Percentiles rank a stretch among this genome's conserved stretches.
Conservation (phyloP, 2,888 invertebrate species). For the Chydorus sphaericus region DNA sequence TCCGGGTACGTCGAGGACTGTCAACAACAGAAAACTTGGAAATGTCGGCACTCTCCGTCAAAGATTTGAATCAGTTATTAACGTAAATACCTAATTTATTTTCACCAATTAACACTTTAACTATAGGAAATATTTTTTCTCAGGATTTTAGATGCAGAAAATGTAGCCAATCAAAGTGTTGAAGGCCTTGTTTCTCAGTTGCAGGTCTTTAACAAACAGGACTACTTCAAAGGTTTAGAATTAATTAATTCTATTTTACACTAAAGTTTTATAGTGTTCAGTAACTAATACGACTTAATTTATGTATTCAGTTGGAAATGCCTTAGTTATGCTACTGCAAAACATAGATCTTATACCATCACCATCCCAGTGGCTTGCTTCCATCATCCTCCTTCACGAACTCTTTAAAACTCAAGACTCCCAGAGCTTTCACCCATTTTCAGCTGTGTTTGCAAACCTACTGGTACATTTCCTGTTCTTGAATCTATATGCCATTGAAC, state of each 20-base stretch:
- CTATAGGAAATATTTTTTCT: conserved; percentile 23
- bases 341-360: conserved; percentile 53
- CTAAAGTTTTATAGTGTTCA: neutral
- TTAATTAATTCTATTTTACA: conserved; percentile 22
- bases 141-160: conserved; percentile 57
- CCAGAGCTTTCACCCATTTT: conserved; percentile 52
- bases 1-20: neutral
- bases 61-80: neutral
- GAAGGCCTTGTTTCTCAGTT: conserved; percentile 60
- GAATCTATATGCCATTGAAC: conserved; percentile 7
- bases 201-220: conserved; percentile 58
- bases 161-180: conserved; percentile 54
- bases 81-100: neutral
- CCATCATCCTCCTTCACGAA: conserved; percentile 51
- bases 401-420: conserved; percentile 48
- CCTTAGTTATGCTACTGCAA: conserved; percentile 45
- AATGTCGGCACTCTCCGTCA: conserved; percentile 4
- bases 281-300: conserved; percentile 6
- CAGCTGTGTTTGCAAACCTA: conserved; percentile 49
- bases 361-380: conserved; percentile 49
- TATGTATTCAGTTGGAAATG: conserved; percentile 38
- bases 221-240: conserved; percentile 50
- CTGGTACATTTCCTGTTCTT: conserved; percentile 34
- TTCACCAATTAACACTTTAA: neutral
- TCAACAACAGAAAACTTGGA: too few relatives aligned